Percentiles rank a stretch among this genome's conserved stretches.
These are phyloP conservation scores for Alca torda DNA, from an alignment of 2,797 vertebrate species.

Conservation along the genomic window DNA sequence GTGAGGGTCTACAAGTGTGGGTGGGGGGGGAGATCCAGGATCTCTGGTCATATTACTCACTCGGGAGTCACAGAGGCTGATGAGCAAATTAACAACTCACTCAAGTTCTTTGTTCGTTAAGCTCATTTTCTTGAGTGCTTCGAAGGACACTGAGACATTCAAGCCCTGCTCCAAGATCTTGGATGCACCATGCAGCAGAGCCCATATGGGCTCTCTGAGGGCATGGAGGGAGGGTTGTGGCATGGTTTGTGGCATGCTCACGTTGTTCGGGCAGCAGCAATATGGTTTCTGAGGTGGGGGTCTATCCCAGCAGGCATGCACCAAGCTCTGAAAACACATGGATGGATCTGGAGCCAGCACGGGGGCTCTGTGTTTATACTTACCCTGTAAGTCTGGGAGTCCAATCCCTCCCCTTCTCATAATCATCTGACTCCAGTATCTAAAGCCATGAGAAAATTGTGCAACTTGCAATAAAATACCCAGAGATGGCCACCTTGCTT, in stretches of 20 bases:
- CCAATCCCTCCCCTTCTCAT: not conserved
- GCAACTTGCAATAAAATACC: not conserved
- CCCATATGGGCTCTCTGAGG: not conserved
- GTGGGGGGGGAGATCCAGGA: not conserved
- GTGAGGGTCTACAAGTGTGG: not conserved
- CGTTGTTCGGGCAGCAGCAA: rapidly evolving
- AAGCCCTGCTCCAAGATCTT: not conserved
- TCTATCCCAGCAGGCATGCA: not conserved
- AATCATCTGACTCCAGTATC: too few species aligned
- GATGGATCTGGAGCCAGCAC: not conserved
- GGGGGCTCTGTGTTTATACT: not conserved
- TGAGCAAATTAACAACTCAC: not conserved
- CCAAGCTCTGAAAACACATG: not conserved
- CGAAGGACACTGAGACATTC: not conserved
- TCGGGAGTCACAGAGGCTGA: not conserved
- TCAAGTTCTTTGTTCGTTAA: not conserved
- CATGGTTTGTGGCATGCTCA: not conserved
- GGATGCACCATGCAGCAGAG: not conserved
- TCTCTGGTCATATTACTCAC: not conserved
- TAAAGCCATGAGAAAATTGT: not conserved
- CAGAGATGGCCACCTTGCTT: not conserved
- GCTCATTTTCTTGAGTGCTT: not conserved
- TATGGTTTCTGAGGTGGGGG: not conserved
- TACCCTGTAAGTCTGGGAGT: not conserved
- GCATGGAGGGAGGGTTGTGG: not conserved